Base-by-base conservation (phyloP, 1,140 invertebrate genomes). In the Drosophila ambigua region DNA sequence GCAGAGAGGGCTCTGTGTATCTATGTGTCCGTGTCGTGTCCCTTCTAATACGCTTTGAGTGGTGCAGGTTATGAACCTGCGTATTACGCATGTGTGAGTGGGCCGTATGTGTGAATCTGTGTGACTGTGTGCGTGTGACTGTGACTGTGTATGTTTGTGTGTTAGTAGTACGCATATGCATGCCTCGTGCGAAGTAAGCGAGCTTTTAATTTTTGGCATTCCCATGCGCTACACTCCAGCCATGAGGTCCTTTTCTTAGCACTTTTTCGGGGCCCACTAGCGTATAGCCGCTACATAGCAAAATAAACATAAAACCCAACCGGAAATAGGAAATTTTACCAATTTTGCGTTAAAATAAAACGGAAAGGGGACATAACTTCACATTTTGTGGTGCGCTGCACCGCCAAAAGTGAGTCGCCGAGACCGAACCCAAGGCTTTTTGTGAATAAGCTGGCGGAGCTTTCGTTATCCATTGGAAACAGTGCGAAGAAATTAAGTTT, bases 31-130 rank as follows among this genome's bases (percentile, higher is more conserved):
- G 48, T 83, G 72, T 82, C 75, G 48, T 83, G 72, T 82, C 75
- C 64, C 78, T 63, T 82, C 83, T 83, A 87, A 87, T 79, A 76
- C 77, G 69, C 59, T 85, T 90, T 69, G 63, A 90, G 81, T 89
- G 81, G 83, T 87, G 81, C 81, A 89, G 89, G 89, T 91, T 91
- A 90, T 91, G 89, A 90, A 91, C 89, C 84, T 91, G 78, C 72
- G 84, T 83, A 82, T 79, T 72, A 83, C 71, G 83, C 79, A 78
- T 82, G 77, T 89, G 80, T 85, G 68, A 31, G 77, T 61, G 65
- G 28, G 51, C 31, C 31, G 28, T 66, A 26, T 61, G 50, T 57
- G 55, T 60, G 53, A 58, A 39, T 76, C 66, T 58, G 43, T 39
- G 45, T 43, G 9, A 58, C 24, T 28, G 45, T 31, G 13, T 55